phyloP scores from a whole-genome alignment of 2,113 vertebrate genomes.

The Phoxinus phoxinus region DNA sequence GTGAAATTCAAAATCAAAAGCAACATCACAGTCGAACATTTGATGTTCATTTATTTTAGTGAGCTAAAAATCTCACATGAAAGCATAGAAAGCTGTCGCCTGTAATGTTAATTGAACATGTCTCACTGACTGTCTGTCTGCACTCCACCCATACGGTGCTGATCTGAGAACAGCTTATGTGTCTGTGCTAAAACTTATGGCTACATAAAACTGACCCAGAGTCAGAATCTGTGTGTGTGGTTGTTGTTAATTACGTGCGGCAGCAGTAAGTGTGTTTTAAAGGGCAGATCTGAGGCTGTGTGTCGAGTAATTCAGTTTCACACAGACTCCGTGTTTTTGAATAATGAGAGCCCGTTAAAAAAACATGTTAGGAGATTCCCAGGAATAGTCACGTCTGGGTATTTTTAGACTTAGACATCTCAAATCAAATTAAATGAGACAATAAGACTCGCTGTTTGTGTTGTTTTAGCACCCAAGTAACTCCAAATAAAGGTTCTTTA shows the following conservation, averaged over 20 bases:
- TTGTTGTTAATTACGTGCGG: background rate
- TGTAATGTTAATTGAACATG: background rate
- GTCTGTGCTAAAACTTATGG: background rate
- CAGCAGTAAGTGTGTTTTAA: background rate
- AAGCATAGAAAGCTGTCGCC: constrained; percentile 23
- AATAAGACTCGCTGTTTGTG: background rate
- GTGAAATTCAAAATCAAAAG: too few species aligned
- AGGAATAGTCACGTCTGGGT: background rate
- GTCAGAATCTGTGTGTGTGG: background rate
- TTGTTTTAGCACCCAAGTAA: background rate
- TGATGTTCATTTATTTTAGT: too few species aligned
- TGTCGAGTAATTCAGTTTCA: background rate
- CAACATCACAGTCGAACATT: background rate
- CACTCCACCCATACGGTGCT: constrained; percentile 32
- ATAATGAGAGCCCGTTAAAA: constrained; percentile 27
- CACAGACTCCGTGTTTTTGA: background rate
- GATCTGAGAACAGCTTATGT: background rate
- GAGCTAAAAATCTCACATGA: background rate
- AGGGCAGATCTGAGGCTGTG: background rate
- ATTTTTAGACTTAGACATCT: background rate
- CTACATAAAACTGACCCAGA: constrained; percentile 11
- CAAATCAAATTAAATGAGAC: background rate
- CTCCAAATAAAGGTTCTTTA: too few species aligned
- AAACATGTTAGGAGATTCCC: constrained; percentile 3
- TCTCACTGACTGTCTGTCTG: constrained; percentile 14